Conservation (phyloP, 2,888 invertebrate species). For the Acrobasis suavella region DNA sequence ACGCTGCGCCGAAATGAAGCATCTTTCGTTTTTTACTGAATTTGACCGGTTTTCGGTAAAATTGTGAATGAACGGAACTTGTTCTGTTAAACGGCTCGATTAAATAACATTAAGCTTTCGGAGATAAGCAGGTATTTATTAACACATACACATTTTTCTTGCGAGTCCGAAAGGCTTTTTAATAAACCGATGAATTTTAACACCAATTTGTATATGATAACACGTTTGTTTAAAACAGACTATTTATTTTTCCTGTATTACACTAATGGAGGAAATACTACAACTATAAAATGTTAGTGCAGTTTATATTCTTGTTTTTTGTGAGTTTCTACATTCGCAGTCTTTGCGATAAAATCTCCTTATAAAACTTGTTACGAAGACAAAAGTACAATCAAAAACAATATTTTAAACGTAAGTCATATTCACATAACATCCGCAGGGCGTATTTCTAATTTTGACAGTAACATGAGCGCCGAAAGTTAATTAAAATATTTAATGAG, state of each 20-base stretch:
- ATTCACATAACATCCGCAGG: conserved; percentile 45
- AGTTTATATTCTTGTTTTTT: neutral
- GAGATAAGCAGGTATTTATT: conserved; percentile 19
- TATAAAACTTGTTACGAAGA: conserved; percentile 3
- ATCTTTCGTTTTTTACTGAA: conserved; percentile 32
- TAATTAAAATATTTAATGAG: conserved; percentile 81
- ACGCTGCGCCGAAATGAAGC: conserved; percentile 46
- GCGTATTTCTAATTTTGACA: conserved; percentile 65
- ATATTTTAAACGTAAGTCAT: conserved; percentile 45
- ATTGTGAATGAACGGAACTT: conserved; percentile 20
- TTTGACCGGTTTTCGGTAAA: conserved; percentile 20
- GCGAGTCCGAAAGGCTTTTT: neutral
- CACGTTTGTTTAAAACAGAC: neutral
- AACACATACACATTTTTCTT: conserved; percentile 10
- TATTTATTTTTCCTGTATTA: neutral
- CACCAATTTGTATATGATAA: neutral
- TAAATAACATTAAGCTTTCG: conserved; percentile 16
- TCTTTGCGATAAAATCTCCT: neutral
- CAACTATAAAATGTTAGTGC: neutral
- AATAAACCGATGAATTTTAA: neutral
- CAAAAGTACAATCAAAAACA: conserved; percentile 11
- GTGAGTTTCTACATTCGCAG: neutral
- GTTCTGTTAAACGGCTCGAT: conserved; percentile 18
- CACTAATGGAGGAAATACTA: neutral
- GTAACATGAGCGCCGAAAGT: conserved; percentile 65